phyloP scores from a whole-genome alignment of 1,140 invertebrate genomes.

The Luehdorfia chinensis region DNA sequence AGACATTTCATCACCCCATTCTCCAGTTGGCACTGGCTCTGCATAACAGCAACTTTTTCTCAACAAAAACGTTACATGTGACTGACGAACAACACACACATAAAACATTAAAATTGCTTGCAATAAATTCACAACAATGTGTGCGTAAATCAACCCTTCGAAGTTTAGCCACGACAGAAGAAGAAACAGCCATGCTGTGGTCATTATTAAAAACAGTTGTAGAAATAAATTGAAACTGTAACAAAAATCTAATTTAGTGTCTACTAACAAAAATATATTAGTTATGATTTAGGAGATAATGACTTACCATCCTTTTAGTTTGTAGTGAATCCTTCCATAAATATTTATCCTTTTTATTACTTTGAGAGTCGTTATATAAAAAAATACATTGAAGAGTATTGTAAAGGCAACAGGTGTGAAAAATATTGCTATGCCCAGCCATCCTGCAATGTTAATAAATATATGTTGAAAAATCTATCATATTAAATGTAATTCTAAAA shows the following conservation, averaged over 20 bases:
- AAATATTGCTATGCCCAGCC: conserved; percentile 87
- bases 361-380: conserved; percentile 87
- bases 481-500: no score
- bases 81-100: conserved; percentile 85
- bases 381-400: conserved; percentile 86
- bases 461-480: no score
- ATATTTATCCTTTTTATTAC: conserved; percentile 87
- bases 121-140: conserved; percentile 85
- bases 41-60: conserved; percentile 87
- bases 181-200: conserved; percentile 84
- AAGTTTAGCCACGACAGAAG: conserved; percentile 84
- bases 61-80: conserved; percentile 85
- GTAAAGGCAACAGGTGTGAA: conserved; percentile 88
- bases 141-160: conserved; percentile 83
- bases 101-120: conserved; percentile 86
- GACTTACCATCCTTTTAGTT: conserved; percentile 86
- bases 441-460: conserved; percentile 82
- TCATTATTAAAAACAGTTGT: conserved; percentile 85
- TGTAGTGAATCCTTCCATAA: conserved; percentile 90
- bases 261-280: conserved; percentile 18
- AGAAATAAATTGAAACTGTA: conserved; percentile 88
- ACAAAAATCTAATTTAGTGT: conserved; percentile 50
- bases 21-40: conserved; percentile 80
- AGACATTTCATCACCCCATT: conserved; percentile 92
- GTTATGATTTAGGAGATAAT: background rate